A percentile compares a stretch with the other conserved stretches of the same genome.
phyloP scores from a whole-genome alignment of 1,140 invertebrate species.

The Melanaphis sacchari region DNA sequence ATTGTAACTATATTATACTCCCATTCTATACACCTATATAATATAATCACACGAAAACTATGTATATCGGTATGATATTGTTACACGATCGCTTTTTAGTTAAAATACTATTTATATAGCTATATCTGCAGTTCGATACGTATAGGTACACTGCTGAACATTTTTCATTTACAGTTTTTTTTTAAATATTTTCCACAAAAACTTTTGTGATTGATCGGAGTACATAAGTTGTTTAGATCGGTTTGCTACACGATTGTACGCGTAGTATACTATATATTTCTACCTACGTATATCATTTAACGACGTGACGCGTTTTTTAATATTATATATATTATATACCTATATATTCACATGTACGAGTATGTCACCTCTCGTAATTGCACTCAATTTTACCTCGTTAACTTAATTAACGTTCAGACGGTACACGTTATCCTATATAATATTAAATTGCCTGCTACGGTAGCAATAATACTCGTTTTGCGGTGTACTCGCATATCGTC shows the following conservation, averaged over 20 bases:
- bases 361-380: neutral
- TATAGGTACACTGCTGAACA: neutral
- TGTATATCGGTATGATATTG: too few relatives aligned
- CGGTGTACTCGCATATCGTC: neutral
- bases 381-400: slow-evolving; percentile 18
- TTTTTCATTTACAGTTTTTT: neutral
- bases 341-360: neutral
- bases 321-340: neutral
- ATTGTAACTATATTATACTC: too few relatives aligned
- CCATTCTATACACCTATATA: too few relatives aligned
- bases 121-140: too few relatives aligned
- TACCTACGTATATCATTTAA: neutral
- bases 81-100: neutral
- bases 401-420: neutral
- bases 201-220: neutral
- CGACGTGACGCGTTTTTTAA: neutral
- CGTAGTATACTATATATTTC: neutral
- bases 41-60: too few relatives aligned
- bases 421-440: neutral
- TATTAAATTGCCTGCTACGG: neutral
- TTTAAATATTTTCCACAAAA: neutral
- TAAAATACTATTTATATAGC: too few relatives aligned
- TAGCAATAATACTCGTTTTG: neutral
- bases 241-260: too few relatives aligned
- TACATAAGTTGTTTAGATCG: neutral